Conservation (phyloP, 2,797 vertebrate genomes). For the Hemitrygon akajei region DNA sequence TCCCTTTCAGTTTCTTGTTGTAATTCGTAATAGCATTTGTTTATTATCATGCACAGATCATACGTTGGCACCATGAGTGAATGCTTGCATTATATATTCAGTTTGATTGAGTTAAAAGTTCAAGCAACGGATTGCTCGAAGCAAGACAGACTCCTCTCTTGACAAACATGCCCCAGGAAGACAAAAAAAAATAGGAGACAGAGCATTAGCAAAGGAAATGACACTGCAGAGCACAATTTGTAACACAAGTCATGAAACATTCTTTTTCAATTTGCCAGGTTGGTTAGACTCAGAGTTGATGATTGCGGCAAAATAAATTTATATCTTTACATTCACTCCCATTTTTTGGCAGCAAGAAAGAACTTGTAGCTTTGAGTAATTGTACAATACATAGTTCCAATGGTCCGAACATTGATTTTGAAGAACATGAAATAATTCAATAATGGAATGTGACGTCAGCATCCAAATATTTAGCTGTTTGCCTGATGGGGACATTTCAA, state of each 20-base stretch:
- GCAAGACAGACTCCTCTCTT: neutral
- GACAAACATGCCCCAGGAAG: neutral
- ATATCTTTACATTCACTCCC: neutral
- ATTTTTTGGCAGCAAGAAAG: neutral
- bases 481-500: neutral
- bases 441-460: slow-evolving; percentile 1
- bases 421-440: neutral
- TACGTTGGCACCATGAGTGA: neutral
- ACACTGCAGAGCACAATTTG: neutral
- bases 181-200: neutral
- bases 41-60: neutral
- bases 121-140: neutral
- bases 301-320: neutral
- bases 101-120: neutral
- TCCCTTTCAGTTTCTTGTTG: neutral
- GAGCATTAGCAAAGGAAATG: neutral
- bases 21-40: neutral
- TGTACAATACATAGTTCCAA: neutral
- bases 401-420: neutral
- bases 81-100: neutral
- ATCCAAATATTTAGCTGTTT: neutral
- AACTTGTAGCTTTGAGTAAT: too few species aligned
- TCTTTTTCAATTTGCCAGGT: neutral
- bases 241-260: neutral
- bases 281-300: neutral